Percentiles rank a stretch among this genome's conserved stretches.
phyloP scores from a whole-genome alignment of 2,888 invertebrate genomes.

The Troides aeacus region DNA sequence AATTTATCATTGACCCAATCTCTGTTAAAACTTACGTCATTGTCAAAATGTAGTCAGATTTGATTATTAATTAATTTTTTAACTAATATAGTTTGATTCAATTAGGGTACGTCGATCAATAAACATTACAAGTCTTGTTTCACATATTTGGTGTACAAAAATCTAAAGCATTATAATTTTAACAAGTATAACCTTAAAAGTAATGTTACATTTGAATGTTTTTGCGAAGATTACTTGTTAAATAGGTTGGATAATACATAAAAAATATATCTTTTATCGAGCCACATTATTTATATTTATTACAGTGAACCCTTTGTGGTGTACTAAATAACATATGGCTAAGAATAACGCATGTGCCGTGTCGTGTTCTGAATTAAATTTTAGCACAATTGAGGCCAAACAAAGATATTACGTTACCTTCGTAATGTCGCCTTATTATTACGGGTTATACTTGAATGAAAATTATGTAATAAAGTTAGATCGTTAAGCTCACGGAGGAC shows the following conservation, averaged over 20 bases:
- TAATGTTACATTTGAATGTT: too few species aligned
- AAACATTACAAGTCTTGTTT: too few species aligned
- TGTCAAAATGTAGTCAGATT: too few species aligned
- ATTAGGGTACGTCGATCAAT: too few species aligned
- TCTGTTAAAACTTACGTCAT: too few species aligned
- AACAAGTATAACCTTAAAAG: too few species aligned
- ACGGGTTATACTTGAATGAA: conserved; percentile 4
- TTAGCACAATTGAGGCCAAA: conserved; percentile 13
- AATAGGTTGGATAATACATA: not conserved
- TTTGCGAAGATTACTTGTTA: too few species aligned
- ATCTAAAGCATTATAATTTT: too few species aligned
- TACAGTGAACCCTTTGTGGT: conserved; percentile 11
- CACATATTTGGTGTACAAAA: too few species aligned
- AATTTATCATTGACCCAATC: too few species aligned
- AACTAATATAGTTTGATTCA: too few species aligned
- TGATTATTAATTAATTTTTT: too few species aligned
- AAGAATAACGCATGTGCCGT: not conserved
- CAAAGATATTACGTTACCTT: conserved; percentile 16
- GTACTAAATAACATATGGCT: conserved; percentile 10
- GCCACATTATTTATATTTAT: not conserved
- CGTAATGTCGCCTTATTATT: conserved; percentile 22
- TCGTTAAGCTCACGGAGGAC: not conserved
- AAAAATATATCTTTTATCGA: not conserved
- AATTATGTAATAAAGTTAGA: conserved; percentile 9
- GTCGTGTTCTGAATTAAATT: conserved; percentile 26